Percentiles rank a stretch among this genome's conserved stretches.
Conservation (phyloP, 2,797 vertebrate species). For the Podarcis lilfordi region DNA sequence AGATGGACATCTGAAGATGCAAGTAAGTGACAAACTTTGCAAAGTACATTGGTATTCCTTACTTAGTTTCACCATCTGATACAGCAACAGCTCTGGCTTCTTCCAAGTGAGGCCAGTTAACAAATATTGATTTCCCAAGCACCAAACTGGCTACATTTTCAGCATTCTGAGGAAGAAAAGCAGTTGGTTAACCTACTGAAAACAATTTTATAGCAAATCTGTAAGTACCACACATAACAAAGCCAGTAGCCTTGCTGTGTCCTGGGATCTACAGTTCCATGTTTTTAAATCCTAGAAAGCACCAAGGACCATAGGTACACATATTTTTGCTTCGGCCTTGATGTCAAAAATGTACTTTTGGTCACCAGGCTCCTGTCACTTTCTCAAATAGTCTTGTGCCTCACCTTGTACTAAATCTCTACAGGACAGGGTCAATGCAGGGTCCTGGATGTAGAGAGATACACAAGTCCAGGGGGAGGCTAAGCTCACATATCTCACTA, state of each 20-base stretch:
- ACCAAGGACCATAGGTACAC: too few relatives aligned
- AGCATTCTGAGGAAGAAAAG: conserved; percentile 76
- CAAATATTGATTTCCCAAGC: conserved; percentile 90
- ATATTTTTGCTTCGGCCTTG: not conserved
- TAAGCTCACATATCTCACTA: not conserved
- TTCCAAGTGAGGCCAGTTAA: conserved; percentile 98
- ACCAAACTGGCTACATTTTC: conserved; percentile 82
- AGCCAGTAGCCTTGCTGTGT: not conserved
- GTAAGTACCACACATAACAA: not conserved
- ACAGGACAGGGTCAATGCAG: too few relatives aligned
- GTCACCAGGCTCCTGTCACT: not conserved
- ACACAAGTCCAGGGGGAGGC: not conserved
- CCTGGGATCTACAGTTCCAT: not conserved
- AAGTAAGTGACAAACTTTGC: not conserved
- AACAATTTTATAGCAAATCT: not conserved
- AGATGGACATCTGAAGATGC: not conserved
- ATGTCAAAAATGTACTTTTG: not conserved
- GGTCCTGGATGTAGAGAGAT: too few relatives aligned
- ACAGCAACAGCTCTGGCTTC: conserved; percentile 92
- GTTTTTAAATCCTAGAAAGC: not conserved
- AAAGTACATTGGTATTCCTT: conserved; percentile 65
- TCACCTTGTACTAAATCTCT: too few relatives aligned
- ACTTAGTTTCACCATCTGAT: conserved; percentile 93
- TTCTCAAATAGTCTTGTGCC: not conserved
- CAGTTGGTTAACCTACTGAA: conserved; percentile 26